Conservation (phyloP, 2,113 vertebrate genomes). For the Dipodomys spectabilis region DNA sequence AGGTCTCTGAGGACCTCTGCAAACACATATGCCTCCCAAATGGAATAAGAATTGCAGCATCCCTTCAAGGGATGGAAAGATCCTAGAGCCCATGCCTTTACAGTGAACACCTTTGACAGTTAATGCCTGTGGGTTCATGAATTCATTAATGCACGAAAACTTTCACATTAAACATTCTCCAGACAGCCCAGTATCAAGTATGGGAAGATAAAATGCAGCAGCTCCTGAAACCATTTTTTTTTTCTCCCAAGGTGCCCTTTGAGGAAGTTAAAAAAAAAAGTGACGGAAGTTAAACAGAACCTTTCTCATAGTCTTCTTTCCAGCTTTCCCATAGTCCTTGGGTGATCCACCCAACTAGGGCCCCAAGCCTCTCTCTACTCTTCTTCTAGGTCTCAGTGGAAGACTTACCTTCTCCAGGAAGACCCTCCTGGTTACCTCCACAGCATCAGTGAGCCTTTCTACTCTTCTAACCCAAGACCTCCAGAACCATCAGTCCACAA, state of each 20-base stretch:
- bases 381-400: neutral
- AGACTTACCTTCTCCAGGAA: neutral
- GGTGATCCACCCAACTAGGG: neutral
- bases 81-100: neutral
- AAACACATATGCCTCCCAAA: neutral
- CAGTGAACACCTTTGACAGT: neutral
- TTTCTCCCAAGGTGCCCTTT: slow-evolving; percentile 55
- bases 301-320: slow-evolving; percentile 16
- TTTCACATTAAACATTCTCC: slow-evolving; percentile 31
- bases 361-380: too few species aligned
- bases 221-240: slow-evolving; percentile 56
- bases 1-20: neutral
- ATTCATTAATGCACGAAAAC: neutral
- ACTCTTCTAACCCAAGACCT: neutral
- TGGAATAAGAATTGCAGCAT: neutral
- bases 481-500: neutral
- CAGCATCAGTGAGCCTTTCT: neutral
- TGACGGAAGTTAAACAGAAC: slow-evolving; percentile 58
- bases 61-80: neutral
- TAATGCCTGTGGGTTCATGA: neutral
- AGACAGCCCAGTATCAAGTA: slow-evolving; percentile 22
- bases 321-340: neutral
- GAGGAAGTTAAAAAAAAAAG: slow-evolving; percentile 53
- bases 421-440: neutral
- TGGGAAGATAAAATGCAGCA: slow-evolving; percentile 49